Evolutionary conservation across 2,113 vertebrate species (phyloP).

Genomic region (Falco punctatus): DNA sequence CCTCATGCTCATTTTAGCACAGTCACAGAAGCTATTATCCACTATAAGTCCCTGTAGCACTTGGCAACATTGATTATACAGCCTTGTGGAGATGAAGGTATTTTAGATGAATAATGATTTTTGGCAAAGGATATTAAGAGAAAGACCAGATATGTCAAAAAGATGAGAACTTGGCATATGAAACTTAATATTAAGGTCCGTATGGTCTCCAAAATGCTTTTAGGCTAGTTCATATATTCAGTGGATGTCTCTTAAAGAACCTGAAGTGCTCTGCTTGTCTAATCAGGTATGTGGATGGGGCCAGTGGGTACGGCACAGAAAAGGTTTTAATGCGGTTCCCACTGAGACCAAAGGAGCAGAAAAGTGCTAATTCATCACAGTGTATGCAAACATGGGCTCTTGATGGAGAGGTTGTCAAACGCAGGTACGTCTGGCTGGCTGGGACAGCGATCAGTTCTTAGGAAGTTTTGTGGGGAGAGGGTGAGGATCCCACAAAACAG

Average conservation of each 20-base stretch:
- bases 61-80: background rate
- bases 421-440: background rate
- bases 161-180: background rate
- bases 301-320: background rate
- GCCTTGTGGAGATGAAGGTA: background rate
- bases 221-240: background rate
- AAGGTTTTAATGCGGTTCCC: background rate
- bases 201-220: background rate
- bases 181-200: background rate
- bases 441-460: background rate
- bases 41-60: background rate
- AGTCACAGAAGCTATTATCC: background rate
- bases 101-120: background rate
- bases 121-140: background rate
- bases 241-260: background rate
- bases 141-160: background rate
- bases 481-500: background rate
- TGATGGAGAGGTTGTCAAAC: background rate
- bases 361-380: background rate
- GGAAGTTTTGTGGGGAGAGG: background rate
- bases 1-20: background rate
- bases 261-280: background rate
- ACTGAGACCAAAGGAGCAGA: background rate
- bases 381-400: rapidly evolving
- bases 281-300: background rate